phyloP scores from a whole-genome alignment of 2,888 invertebrate genomes.

The Eupeodes luniger region DNA sequence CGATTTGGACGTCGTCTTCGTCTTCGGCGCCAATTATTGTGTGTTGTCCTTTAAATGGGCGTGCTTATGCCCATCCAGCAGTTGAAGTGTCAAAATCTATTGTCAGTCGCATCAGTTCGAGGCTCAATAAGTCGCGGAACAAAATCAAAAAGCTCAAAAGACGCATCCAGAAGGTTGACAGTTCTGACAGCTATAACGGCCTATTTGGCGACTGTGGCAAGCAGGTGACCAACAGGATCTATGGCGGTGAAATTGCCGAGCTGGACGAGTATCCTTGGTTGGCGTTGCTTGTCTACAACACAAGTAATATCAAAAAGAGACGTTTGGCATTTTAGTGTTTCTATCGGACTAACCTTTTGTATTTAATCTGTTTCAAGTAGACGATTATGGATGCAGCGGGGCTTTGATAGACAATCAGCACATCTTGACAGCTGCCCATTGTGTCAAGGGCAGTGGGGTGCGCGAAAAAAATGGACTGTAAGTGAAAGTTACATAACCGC shows the following conservation, averaged over 20 bases:
- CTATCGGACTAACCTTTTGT: slow-evolving; percentile 29
- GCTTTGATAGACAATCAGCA: slow-evolving; percentile 86
- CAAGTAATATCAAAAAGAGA: slow-evolving; percentile 81
- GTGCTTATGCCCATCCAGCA: slow-evolving; percentile 81
- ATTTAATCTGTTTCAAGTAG: slow-evolving; percentile 79
- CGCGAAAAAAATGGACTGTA: slow-evolving; percentile 85
- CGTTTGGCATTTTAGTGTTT: neutral
- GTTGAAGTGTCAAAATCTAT: slow-evolving; percentile 80
- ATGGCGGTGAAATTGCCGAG: slow-evolving; percentile 87
- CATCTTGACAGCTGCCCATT: slow-evolving; percentile 87
- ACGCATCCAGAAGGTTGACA: slow-evolving; percentile 82
- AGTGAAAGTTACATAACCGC: slow-evolving; percentile 81
- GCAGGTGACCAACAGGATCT: slow-evolving; percentile 86
- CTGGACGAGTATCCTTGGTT: slow-evolving; percentile 88
- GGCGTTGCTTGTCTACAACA: slow-evolving; percentile 86
- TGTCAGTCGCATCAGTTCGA: slow-evolving; percentile 78
- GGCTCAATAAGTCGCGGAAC: slow-evolving; percentile 80
- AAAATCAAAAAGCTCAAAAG: slow-evolving; percentile 81
- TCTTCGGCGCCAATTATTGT: slow-evolving; percentile 77
- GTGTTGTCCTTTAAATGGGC: slow-evolving; percentile 82
- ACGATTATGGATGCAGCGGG: slow-evolving; percentile 87
- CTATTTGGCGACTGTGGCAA: slow-evolving; percentile 85
- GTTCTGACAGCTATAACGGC: slow-evolving; percentile 79
- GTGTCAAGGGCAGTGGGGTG: slow-evolving; percentile 85
- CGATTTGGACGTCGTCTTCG: slow-evolving; percentile 14